Conservation (phyloP, 2,888 invertebrate species). For the Kuschelorhynchus macadamiae region DNA sequence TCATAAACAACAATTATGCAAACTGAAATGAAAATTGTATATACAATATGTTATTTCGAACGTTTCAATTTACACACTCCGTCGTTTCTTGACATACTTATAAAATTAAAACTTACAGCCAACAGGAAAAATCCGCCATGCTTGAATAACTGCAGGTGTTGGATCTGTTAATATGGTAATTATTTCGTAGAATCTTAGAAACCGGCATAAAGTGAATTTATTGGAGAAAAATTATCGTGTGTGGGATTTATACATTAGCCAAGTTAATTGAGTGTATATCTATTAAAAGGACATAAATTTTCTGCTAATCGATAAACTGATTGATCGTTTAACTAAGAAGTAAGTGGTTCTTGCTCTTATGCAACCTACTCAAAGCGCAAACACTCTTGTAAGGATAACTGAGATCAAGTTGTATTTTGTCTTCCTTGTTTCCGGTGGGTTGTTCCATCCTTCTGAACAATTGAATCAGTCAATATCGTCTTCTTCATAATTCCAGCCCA, state of each 20-base stretch:
- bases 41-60: slow-evolving; percentile 3
- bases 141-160: slow-evolving; percentile 56
- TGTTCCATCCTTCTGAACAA: no score
- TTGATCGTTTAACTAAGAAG: slow-evolving; percentile 2
- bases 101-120: slow-evolving; percentile 18
- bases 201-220: slow-evolving; percentile 17
- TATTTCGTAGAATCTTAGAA: slow-evolving; percentile 47
- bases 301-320: slow-evolving; percentile 1
- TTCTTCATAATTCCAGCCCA: no score
- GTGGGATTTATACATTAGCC: slow-evolving; percentile 17
- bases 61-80: neutral
- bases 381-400: no score
- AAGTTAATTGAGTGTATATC: slow-evolving; percentile 13
- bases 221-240: slow-evolving; percentile 8
- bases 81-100: slow-evolving; percentile 22
- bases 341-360: no score
- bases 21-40: slow-evolving; percentile 3
- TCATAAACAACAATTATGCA: neutral
- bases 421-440: no score
- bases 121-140: slow-evolving; percentile 41
- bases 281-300: slow-evolving; percentile 9
- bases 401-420: no score
- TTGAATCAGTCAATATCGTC: no score
- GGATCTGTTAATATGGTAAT: slow-evolving; percentile 56
- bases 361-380: no score